A percentile compares a stretch with the other conserved stretches of the same genome.
Conservation (phyloP, 1,140 invertebrate genomes). For the Battus philenor region DNA sequence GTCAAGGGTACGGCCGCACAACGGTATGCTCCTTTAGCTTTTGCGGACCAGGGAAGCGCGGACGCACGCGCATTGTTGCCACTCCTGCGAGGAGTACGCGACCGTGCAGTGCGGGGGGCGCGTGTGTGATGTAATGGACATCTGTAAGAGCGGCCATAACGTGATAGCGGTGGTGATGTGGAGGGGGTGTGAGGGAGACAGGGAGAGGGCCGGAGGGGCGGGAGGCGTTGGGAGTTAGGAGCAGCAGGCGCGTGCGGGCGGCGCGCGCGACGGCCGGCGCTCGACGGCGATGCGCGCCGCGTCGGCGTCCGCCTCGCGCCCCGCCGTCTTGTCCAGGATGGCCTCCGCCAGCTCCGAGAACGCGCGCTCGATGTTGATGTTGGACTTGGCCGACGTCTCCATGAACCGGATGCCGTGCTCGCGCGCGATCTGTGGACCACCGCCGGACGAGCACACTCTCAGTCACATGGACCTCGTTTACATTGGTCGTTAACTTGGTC, state of each 20-base stretch:
- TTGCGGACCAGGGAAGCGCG: too few relatives aligned
- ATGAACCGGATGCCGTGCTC: slow-evolving; percentile 96
- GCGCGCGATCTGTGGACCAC: slow-evolving; percentile 85
- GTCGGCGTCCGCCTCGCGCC: slow-evolving; percentile 67
- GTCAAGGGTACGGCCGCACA: too few relatives aligned
- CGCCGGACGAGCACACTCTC: too few relatives aligned
- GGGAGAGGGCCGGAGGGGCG: slow-evolving; percentile 2
- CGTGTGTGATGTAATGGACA: too few relatives aligned
- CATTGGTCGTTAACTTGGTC: too few relatives aligned
- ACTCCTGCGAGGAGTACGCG: too few relatives aligned
- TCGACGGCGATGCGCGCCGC: slow-evolving; percentile 68
- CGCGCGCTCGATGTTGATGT: slow-evolving; percentile 93
- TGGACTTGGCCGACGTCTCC: slow-evolving; percentile 94
- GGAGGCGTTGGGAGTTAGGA: slow-evolving; percentile 32
- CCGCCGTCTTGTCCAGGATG: slow-evolving; percentile 72
- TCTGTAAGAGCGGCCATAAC: too few relatives aligned
- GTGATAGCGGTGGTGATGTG: too few relatives aligned
- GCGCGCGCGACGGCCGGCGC: slow-evolving; percentile 63
- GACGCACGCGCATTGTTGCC: too few relatives aligned
- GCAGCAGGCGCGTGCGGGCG: slow-evolving; percentile 65
- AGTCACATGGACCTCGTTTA: too few relatives aligned
- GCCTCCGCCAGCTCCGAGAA: slow-evolving; percentile 92
- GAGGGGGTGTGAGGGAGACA: neutral
- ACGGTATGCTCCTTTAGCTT: too few relatives aligned
- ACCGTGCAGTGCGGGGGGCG: too few relatives aligned